Base-by-base conservation (phyloP, 2,888 invertebrate species). In the Volucella inanis region DNA sequence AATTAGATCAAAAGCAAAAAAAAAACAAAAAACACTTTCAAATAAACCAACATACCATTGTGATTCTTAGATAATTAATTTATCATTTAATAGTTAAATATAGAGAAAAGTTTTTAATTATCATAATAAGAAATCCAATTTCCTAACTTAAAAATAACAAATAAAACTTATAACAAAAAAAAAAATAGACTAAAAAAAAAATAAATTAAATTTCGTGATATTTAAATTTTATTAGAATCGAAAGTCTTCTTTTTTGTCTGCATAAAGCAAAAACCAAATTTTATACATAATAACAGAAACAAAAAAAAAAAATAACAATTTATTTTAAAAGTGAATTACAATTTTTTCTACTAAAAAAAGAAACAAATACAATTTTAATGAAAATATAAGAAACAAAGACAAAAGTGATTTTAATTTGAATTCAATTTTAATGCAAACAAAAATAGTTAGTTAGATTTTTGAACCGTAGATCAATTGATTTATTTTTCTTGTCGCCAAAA, bases 21-120 rank as follows among this genome's bases (percentile, higher is more conserved):
- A 49, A 72, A 50, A 61, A 45, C 64, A 68, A 14, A 39, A 65
- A 31, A 67, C 68, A 62, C 41, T 55, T 78, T 74, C 64, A 85
- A 74, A 74, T 72, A 74, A 78, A 85, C 80, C 76, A 86, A 82
- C 77, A 88, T 88, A 90, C 91, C 90, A 91, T 91, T 91, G 91
- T 91, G 91, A 91, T 91, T 91, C 89, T 90, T 90, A 90, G 91
- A 90, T 90, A 86, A 74, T 82, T 86, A 86, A 86, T 86, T 86
- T 82, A 86, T 78, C 59, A 75, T 80, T 80, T 75, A 80, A 62
- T 80, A 80, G 74, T 75, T 80, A 64, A 78, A 64, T 71, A 70
- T 77, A 82, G 67, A 70, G 2, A 31, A 1, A 62, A 52, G 38
- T 79, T 74, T 84, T 74, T 70, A 79, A 72, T 67, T 68, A 76